Conservation (phyloP, 1,140 invertebrate genomes). For the Grapholita molesta region DNA sequence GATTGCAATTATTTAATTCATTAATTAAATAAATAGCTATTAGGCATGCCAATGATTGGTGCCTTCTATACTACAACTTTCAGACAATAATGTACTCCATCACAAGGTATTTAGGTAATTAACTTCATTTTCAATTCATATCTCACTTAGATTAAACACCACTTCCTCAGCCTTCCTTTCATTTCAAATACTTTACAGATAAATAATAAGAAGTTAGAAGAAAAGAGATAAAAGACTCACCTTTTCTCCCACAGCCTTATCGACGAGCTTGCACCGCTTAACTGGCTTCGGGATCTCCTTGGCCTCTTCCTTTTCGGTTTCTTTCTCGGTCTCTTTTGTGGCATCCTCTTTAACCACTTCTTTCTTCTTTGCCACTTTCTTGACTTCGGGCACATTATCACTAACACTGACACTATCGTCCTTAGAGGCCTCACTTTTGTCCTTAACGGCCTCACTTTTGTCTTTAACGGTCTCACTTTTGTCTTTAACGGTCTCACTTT, state of each 20-base stretch:
- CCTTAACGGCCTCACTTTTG: neutral
- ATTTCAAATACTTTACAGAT: too few relatives aligned
- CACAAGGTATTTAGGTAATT: too few relatives aligned
- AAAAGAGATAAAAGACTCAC: constrained; percentile 15
- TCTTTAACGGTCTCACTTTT: neutral
- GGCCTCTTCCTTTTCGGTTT: constrained; percentile 21
- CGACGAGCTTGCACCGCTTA: constrained; percentile 21
- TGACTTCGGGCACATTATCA: constrained; percentile 22
- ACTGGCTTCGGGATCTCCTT: constrained; percentile 22
- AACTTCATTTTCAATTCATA: too few relatives aligned
- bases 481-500: too few relatives aligned
- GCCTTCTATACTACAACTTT: too few relatives aligned
- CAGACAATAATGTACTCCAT: too few relatives aligned
- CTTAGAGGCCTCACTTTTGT: neutral
- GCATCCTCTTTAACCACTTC: constrained; percentile 4
- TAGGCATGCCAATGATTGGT: too few relatives aligned
- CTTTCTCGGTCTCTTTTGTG: constrained; percentile 20
- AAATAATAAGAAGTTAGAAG: neutral
- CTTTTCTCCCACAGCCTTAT: constrained; percentile 34
- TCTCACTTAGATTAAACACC: too few relatives aligned
- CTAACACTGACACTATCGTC: neutral
- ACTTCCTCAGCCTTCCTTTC: too few relatives aligned
- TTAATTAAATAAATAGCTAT: too few relatives aligned
- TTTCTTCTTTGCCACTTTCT: constrained; percentile 34
- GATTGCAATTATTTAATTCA: too few relatives aligned